These are phyloP conservation scores for Malurus leucopterus DNA, from an alignment of 2,797 vertebrate species.

Conservation along the genomic window DNA sequence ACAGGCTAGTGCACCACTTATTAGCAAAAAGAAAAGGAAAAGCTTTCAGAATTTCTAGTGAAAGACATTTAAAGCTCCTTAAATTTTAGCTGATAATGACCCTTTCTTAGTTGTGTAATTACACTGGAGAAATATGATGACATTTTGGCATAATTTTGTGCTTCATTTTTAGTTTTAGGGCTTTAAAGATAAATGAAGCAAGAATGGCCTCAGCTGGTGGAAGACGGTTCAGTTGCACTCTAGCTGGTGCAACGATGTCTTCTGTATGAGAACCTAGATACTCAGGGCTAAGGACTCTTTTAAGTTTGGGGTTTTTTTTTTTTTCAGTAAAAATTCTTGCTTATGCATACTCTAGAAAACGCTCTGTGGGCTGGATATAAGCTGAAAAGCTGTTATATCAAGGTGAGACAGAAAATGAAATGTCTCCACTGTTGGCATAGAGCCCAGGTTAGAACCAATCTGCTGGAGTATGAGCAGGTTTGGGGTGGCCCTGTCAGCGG, in stretches of 20 bases:
- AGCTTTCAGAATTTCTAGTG: fast-evolving
- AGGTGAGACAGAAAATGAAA: background rate
- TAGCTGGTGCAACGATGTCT: background rate
- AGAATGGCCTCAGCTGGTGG: background rate
- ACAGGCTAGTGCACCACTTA: background rate
- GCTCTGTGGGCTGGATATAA: background rate
- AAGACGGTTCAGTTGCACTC: background rate
- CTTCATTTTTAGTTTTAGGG: background rate
- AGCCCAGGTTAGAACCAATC: background rate
- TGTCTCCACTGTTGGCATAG: fast-evolving
- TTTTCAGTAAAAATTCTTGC: background rate
- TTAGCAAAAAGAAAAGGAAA: background rate
- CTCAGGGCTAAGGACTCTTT: fast-evolving
- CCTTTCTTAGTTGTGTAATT: background rate
- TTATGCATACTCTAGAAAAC: background rate
- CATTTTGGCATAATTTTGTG: background rate
- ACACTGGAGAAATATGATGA: background rate
- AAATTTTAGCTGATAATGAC: background rate
- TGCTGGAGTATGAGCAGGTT: background rate
- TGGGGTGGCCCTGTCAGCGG: background rate
- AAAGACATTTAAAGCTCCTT: background rate
- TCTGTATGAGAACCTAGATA: background rate
- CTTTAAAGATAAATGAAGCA: background rate
- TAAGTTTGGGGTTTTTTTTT: fast-evolving
- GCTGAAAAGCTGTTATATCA: background rate